phyloP scores from a whole-genome alignment of 2,888 invertebrate species.

The Tryphoninae sp. region DNA sequence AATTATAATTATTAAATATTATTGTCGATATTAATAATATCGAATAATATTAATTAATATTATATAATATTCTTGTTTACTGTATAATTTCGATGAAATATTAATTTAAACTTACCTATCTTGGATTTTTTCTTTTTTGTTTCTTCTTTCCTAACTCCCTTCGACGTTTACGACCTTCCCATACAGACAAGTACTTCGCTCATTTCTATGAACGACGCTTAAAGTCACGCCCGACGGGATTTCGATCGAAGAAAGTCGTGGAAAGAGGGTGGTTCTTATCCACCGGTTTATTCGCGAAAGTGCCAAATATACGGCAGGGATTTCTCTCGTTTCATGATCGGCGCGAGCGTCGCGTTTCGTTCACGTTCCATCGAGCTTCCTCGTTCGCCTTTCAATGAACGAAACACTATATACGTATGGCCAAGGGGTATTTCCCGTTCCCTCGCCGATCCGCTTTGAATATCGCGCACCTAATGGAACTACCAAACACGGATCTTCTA shows the following conservation, averaged over 20 bases:
- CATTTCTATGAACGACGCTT: conserved; percentile 28
- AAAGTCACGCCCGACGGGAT: conserved; percentile 6
- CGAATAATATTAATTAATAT: too few relatives aligned
- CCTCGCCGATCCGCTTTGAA: conserved; percentile 67
- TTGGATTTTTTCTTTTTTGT: background rate
- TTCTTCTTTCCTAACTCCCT: background rate
- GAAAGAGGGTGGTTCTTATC: background rate
- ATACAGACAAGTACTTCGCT: background rate
- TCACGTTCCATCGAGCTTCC: conserved; percentile 55
- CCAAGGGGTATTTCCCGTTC: conserved; percentile 16
- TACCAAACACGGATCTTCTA: conserved; percentile 66
- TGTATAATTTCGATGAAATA: background rate
- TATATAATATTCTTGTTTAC: too few relatives aligned
- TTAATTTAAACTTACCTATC: background rate
- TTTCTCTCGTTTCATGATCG: conserved; percentile 10
- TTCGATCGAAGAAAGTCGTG: background rate
- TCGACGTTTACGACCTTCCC: background rate
- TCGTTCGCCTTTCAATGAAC: background rate
- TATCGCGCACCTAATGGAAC: conserved; percentile 75
- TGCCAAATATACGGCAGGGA: conserved; percentile 18
- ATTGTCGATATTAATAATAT: too few relatives aligned
- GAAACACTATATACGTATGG: background rate
- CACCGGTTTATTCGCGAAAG: conserved; percentile 27
- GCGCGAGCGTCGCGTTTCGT: conserved; percentile 47
- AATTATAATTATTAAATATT: too few relatives aligned